phyloP scores from a whole-genome alignment of 2,888 invertebrate genomes.

The Leucania comma region DNA sequence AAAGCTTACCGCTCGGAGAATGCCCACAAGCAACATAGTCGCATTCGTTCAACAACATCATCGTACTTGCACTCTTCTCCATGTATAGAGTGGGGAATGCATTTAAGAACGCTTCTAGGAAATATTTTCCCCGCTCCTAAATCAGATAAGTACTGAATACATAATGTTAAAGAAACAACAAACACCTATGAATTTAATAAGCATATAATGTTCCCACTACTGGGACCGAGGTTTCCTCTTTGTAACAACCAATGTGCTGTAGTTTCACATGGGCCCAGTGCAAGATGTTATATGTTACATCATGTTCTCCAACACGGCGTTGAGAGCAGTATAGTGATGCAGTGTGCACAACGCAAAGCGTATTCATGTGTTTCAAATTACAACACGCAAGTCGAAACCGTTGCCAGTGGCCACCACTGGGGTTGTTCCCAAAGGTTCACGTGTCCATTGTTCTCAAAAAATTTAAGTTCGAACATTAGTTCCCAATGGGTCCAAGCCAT shows the following conservation, averaged over 20 bases:
- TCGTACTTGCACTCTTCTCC: not conserved
- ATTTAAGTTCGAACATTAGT: too few species aligned
- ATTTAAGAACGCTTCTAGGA: not conserved
- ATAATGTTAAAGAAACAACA: not conserved
- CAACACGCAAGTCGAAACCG: not conserved
- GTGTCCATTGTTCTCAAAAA: too few species aligned
- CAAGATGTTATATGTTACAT: too few species aligned
- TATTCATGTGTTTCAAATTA: not conserved
- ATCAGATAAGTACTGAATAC: not conserved
- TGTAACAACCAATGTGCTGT: not conserved
- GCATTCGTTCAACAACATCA: not conserved
- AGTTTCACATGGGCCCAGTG: not conserved
- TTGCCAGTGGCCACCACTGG: not conserved
- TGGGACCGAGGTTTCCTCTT: not conserved
- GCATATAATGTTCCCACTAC: not conserved
- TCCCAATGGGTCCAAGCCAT: too few species aligned
- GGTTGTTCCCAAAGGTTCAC: too few species aligned
- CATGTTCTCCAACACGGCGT: not conserved
- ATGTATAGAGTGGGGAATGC: not conserved
- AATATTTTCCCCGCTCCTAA: not conserved
- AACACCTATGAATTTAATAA: not conserved
- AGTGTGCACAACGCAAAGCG: not conserved
- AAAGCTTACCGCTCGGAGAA: not conserved
- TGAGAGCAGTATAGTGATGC: not conserved
- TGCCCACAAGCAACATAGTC: conserved; percentile 2